A percentile compares a stretch with the other conserved stretches of the same genome.
phyloP scores from a whole-genome alignment of 2,113 vertebrate species.

The Sapajus apella region DNA sequence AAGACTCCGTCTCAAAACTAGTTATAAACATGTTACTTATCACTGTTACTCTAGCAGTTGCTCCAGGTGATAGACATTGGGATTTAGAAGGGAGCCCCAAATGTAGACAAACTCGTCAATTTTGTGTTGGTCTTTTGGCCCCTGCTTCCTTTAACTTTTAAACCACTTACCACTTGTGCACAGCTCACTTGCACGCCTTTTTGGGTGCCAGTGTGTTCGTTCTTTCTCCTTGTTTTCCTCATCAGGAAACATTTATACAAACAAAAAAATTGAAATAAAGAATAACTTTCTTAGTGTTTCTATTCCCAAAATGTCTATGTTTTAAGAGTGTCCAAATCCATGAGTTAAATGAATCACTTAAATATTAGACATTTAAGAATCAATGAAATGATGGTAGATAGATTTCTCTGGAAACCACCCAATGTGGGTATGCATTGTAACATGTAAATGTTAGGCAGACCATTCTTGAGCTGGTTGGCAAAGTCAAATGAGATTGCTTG shows the following conservation, averaged over 20 bases:
- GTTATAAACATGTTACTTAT: neutral
- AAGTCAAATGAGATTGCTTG: neutral
- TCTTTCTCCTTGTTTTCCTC: neutral
- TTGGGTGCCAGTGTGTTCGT: neutral
- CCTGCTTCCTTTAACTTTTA: neutral
- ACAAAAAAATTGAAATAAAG: neutral
- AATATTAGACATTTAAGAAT: neutral
- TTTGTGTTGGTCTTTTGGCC: neutral
- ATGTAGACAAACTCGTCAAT: neutral
- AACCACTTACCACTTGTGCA: neutral
- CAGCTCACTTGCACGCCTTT: neutral
- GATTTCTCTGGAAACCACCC: neutral
- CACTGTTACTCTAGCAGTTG: neutral
- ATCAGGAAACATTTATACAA: neutral
- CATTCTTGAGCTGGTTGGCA: neutral
- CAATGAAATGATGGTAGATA: too few relatives aligned
- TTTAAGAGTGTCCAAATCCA: neutral
- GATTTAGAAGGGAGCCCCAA: neutral
- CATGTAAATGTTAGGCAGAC: neutral
- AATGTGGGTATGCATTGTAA: neutral
- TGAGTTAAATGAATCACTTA: neutral
- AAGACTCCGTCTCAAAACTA: too few relatives aligned
- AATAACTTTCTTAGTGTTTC: neutral
- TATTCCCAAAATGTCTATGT: neutral
- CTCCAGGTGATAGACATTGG: neutral